A percentile compares a stretch with the other conserved stretches of the same genome.
phyloP scores from a whole-genome alignment of 2,888 invertebrate species.

The Neoaliturus tenellus region DNA sequence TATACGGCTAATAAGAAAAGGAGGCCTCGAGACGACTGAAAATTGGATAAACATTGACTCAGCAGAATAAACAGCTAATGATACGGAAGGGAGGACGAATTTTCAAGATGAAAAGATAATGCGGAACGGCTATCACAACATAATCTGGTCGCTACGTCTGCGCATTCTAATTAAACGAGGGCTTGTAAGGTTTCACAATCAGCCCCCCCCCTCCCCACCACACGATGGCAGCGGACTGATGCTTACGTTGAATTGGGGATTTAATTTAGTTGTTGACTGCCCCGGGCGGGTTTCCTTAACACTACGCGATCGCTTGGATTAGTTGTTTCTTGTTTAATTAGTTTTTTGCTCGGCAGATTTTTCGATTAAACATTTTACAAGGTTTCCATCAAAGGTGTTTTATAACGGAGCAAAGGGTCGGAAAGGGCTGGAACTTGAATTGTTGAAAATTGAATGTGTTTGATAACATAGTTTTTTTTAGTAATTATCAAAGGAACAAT shows the following conservation, averaged over 20 bases:
- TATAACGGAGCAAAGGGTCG: not conserved
- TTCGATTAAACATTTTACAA: constrained; percentile 29
- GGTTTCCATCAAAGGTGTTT: constrained; percentile 1
- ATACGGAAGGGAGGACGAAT: not conserved
- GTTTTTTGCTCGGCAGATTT: constrained; percentile 41
- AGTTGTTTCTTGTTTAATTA: constrained; percentile 50
- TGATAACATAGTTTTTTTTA: too few relatives aligned
- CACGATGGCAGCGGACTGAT: not conserved
- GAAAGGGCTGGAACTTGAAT: not conserved
- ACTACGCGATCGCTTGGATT: constrained; percentile 26
- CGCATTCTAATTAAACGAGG: constrained; percentile 31
- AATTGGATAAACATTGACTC: not conserved
- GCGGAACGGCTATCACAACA: constrained; percentile 23
- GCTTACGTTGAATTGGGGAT: constrained; percentile 37
- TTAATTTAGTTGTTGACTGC: constrained; percentile 42
- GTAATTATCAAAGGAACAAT: too few relatives aligned
- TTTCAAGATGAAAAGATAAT: constrained; percentile 36
- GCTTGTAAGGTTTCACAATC: constrained; percentile 20
- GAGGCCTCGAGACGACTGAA: constrained; percentile 6
- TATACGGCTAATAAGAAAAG: not conserved
- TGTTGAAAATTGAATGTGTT: too few relatives aligned
- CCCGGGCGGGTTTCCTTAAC: constrained; percentile 9
- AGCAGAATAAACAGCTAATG: not conserved
- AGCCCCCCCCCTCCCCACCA: constrained; percentile 1
- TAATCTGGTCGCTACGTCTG: constrained; percentile 33